Percentiles rank a stretch among this genome's conserved stretches.
Evolutionary conservation across 2,113 vertebrate species (phyloP).

Genomic region (Sitta europaea): DNA sequence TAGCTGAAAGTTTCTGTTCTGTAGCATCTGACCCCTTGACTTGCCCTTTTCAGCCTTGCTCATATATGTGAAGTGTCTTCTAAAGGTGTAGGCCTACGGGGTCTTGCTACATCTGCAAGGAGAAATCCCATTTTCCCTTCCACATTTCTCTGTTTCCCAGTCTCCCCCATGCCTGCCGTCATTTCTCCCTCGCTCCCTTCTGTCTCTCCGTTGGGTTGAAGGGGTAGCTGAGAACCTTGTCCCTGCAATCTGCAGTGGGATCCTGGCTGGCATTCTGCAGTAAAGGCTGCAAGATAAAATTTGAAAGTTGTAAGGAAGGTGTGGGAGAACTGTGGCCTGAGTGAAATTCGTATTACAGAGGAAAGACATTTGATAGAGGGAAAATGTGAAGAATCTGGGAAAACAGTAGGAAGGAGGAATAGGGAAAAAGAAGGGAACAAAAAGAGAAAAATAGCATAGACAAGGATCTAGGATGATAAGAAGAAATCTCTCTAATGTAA

Average conservation of each 20-base stretch:
- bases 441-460: background rate
- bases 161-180: accelerated
- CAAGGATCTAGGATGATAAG: background rate
- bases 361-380: background rate
- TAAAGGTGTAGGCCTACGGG: accelerated
- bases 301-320: background rate
- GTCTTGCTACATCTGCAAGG: background rate
- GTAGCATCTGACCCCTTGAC: background rate
- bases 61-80: accelerated
- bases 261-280: background rate
- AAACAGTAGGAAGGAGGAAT: background rate
- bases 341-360: background rate
- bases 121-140: background rate
- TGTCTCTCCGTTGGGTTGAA: accelerated
- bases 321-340: background rate
- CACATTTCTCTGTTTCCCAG: accelerated
- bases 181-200: accelerated
- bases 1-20: background rate
- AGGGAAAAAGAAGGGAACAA: background rate
- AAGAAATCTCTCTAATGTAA: background rate
- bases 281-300: background rate
- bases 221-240: background rate
- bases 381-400: background rate
- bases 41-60: background rate
- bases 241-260: background rate